These are phyloP conservation scores for Vanessa cardui DNA, from an alignment of 2,888 invertebrate genomes.

Conservation along the genomic window DNA sequence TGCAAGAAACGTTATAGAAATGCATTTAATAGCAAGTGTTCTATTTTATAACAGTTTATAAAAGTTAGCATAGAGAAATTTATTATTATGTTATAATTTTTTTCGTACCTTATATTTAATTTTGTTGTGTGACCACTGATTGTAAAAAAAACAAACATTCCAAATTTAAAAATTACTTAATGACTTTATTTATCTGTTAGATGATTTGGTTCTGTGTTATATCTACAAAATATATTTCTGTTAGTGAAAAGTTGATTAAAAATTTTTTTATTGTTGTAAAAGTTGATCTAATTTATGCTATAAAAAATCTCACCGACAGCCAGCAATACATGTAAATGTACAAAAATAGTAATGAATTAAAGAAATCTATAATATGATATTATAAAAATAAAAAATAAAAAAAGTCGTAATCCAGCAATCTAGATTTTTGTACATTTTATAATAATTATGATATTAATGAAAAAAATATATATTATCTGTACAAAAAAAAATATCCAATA, in stretches of 20 bases:
- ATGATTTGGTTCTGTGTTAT: background rate
- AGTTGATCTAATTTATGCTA: background rate
- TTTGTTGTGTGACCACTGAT: conserved; percentile 1
- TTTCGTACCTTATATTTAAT: background rate
- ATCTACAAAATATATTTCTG: conserved; percentile 5
- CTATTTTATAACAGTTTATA: conserved; percentile 5
- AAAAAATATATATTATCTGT: no score
- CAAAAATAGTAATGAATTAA: no score
- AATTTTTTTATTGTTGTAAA: background rate
- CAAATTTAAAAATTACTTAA: background rate
- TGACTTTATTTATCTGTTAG: background rate
- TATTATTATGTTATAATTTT: background rate
- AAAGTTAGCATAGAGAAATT: background rate
- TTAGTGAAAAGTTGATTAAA: background rate
- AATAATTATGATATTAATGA: no score
- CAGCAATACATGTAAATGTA: no score
- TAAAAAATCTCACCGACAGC: no score
- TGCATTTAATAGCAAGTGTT: conserved; percentile 1
- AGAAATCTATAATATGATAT: no score
- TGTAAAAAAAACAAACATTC: background rate
- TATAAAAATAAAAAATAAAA: no score
- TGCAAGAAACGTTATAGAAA: no score
- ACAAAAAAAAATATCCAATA: background rate
- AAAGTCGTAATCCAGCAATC: no score
- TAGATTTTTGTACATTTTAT: no score